Percentiles rank a stretch among this genome's conserved stretches.
phyloP scores from a whole-genome alignment of 1,140 invertebrate genomes.

The Orius insidiosus region DNA sequence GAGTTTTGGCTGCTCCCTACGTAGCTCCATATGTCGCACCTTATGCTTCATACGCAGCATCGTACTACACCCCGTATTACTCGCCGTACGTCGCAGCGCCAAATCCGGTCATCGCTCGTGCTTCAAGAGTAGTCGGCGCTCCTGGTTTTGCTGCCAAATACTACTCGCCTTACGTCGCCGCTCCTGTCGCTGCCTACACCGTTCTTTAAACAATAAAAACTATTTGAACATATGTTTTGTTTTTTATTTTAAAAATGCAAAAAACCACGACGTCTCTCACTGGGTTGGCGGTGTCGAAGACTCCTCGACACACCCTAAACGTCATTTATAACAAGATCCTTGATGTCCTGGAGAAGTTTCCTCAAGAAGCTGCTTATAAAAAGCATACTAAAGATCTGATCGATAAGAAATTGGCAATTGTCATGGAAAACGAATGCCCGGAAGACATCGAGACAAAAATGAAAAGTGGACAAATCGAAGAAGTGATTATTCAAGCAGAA shows the following conservation, averaged over 20 bases:
- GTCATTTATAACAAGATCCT: slow-evolving; percentile 73
- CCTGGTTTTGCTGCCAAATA: background rate
- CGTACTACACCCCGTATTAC: no score
- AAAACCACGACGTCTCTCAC: slow-evolving; percentile 53
- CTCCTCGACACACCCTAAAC: slow-evolving; percentile 58
- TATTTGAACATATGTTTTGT: no score
- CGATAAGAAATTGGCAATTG: no score
- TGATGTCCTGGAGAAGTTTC: slow-evolving; percentile 60
- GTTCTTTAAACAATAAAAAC: no score
- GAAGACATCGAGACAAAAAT: slow-evolving; percentile 65
- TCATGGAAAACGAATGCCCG: no score
- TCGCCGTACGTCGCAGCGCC: slow-evolving; percentile 1
- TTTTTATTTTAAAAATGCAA: no score
- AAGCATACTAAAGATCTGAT: slow-evolving; percentile 73
- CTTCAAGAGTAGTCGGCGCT: background rate
- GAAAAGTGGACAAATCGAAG: slow-evolving; percentile 81
- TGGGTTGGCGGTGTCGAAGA: slow-evolving; percentile 55
- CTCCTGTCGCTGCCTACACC: background rate
- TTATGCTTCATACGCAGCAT: background rate
- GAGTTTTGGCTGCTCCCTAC: background rate
- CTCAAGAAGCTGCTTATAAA: slow-evolving; percentile 62
- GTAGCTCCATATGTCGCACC: background rate
- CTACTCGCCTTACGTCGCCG: background rate
- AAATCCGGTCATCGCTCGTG: background rate
- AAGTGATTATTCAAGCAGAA: slow-evolving; percentile 74